Conservation (phyloP, 2,113 vertebrate species). For the Hassar affinis region DNA sequence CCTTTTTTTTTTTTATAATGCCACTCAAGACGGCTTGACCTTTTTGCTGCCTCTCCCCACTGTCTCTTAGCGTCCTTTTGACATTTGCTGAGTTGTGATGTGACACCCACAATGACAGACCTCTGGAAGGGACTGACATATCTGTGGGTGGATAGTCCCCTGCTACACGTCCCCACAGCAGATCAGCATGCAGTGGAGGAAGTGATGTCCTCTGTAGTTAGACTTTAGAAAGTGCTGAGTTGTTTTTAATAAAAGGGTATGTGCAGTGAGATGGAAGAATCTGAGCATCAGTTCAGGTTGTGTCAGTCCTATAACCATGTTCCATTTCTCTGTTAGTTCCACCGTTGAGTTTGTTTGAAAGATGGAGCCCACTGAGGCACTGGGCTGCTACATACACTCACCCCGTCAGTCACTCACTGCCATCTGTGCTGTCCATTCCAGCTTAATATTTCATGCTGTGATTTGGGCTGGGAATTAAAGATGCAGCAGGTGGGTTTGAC, state of each 20-base stretch:
- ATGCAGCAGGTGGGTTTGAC: constrained; percentile 57
- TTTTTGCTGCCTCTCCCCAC: constrained; percentile 11
- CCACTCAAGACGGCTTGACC: constrained; percentile 10
- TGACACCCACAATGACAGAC: constrained; percentile 8
- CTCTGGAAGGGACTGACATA: constrained; percentile 4
- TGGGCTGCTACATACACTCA: constrained; percentile 30
- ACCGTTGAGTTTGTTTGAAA: constrained; percentile 31
- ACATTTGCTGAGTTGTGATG: constrained; percentile 40
- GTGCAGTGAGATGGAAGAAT: background rate
- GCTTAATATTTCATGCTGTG: constrained; percentile 69
- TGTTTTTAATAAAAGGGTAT: background rate
- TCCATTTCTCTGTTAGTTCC: constrained; percentile 22
- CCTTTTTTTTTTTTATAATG: constrained; percentile 10
- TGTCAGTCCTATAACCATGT: background rate
- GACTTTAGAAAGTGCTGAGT: constrained; percentile 68
- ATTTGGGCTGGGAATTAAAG: constrained; percentile 68
- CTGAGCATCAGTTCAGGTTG: background rate
- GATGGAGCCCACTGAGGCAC: constrained; percentile 26
- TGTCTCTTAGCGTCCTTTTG: constrained; percentile 25
- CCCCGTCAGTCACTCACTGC: constrained; percentile 31
- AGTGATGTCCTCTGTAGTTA: constrained; percentile 61
- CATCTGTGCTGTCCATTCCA: constrained; percentile 13
- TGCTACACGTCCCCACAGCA: constrained; percentile 54
- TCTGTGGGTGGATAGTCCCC: background rate
- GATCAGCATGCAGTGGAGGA: constrained; percentile 55